Percentiles rank a stretch among this genome's conserved stretches.
Evolutionary conservation across 1,140 invertebrate species (phyloP).

Genomic region (Drosophila hydei): DNA sequence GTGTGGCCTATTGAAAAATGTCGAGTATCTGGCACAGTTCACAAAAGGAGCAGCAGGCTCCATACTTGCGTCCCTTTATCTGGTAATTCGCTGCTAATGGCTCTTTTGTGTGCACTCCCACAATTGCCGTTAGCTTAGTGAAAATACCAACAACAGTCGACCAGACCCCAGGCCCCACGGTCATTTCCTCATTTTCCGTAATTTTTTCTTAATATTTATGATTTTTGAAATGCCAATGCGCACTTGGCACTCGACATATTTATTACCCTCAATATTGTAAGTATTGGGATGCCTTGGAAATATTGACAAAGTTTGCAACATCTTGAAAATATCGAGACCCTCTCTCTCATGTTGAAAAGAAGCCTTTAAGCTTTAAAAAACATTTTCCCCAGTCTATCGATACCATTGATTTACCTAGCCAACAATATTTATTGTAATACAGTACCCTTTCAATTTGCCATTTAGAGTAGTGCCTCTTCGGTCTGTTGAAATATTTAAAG

Average conservation of each 20-base stretch:
- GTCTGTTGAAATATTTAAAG: not conserved
- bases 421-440: no score
- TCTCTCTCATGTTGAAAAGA: no score
- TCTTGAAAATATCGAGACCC: not conserved
- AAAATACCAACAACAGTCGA: slow-evolving; percentile 58
- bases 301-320: slow-evolving; percentile 7
- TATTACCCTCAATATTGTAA: slow-evolving; percentile 35
- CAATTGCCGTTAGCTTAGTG: slow-evolving; percentile 46
- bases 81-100: slow-evolving; percentile 79
- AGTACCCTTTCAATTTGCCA: no score
- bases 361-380: no score
- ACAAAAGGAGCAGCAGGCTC: slow-evolving; percentile 27
- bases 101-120: slow-evolving; percentile 75
- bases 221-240: slow-evolving; percentile 70
- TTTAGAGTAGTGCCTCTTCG: slow-evolving; percentile 5
- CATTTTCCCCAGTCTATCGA: no score
- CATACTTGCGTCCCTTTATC: slow-evolving; percentile 49
- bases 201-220: slow-evolving; percentile 78
- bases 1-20: slow-evolving; percentile 68
- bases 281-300: slow-evolving; percentile 2
- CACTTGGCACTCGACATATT: slow-evolving; percentile 50
- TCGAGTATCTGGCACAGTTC: slow-evolving; percentile 65
- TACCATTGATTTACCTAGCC: no score
- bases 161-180: slow-evolving; percentile 2
- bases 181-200: slow-evolving; percentile 61